Evolutionary conservation across 2,888 invertebrate genomes (phyloP), one percentile per base, ranked within the genome.

Genomic region (Pycnomerus fuliginosus): DNA sequence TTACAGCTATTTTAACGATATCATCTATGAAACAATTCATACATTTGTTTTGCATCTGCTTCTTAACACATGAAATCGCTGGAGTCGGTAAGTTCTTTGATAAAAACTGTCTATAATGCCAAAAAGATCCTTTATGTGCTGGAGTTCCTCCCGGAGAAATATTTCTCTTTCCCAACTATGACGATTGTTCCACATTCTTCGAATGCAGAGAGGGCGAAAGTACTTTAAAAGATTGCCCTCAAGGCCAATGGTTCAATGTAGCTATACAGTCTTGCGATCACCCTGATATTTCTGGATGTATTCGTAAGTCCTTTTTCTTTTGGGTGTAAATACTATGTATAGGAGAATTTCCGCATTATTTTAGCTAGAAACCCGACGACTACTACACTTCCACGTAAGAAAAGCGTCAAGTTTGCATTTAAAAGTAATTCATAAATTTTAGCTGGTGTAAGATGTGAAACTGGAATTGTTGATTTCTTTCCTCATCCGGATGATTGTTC

Each of bases 401-500:
- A n/a, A n/a, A n/a, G n/a, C n/a, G n/a, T n/a, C n/a, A n/a, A n/a
- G n/a, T n/a, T n/a, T n/a, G n/a, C n/a, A n/a, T n/a, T n/a, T n/a
- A n/a, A n/a, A n/a, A n/a, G n/a, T n/a, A n/a, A n/a, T n/a, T n/a
- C n/a, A n/a, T n/a, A n/a, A n/a, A n/a, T n/a, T n/a, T n/a, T n/a
- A n/a, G n/a, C n/a, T 23, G 7, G 14, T 5, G 3, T 33, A 23
- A 8, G 23, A 22, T 8, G n/a, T n/a, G n/a, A n/a, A n/a, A 22
- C 33, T 2, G n/a, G 11, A 5, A 10, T 27, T 7, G 32, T 44
- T 10, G 31, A 28, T 8, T 45, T 20, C 25, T 39, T 23, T 22
- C 34, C 39, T 3, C 28, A 29, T 13, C 34, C 40, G 1, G 12
- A 7, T 3, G 28, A 36, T n/a, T 36, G 36, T n/a, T 17, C 17